Evolutionary conservation across 2,888 invertebrate genomes (phyloP).

Genomic region (Sceliomorpha sp.): DNA sequence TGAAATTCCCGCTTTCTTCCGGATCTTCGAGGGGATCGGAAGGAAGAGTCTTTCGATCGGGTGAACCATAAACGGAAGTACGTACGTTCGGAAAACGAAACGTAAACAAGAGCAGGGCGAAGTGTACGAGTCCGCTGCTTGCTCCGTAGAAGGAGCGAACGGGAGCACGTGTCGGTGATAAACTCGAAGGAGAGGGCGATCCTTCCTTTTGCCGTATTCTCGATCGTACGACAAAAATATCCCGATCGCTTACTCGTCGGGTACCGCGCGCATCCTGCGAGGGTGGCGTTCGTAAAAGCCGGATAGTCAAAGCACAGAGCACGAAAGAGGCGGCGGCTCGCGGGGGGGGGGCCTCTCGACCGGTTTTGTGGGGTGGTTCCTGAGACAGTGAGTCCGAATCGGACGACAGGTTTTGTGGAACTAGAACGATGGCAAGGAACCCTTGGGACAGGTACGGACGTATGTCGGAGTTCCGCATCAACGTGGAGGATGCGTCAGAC

Average conservation of each 20-base stretch:
- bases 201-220: conserved; percentile 5
- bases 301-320: conserved; percentile 70
- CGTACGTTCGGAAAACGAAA: neutral
- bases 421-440: conserved; percentile 18
- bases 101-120: conserved; percentile 11
- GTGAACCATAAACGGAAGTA: too few species aligned
- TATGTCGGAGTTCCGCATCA: conserved; percentile 65
- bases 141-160: conserved; percentile 11
- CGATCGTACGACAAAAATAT: conserved; percentile 4
- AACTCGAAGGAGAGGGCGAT: conserved; percentile 8
- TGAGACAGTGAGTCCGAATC: conserved; percentile 19
- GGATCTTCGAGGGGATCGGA: too few species aligned
- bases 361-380: neutral
- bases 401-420: conserved; percentile 19
- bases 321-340: conserved; percentile 40
- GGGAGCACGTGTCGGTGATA: conserved; percentile 36
- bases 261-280: conserved; percentile 1
- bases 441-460: conserved; percentile 10
- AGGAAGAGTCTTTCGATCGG: too few species aligned
- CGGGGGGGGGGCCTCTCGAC: neutral
- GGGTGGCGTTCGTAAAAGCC: conserved; percentile 18
- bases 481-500: conserved; percentile 66
- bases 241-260: neutral
- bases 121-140: conserved; percentile 9
- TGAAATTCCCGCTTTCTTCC: too few species aligned